Evolutionary conservation across 1,140 invertebrate genomes (phyloP).

Genomic region (Lysiphlebus fabarum): DNA sequence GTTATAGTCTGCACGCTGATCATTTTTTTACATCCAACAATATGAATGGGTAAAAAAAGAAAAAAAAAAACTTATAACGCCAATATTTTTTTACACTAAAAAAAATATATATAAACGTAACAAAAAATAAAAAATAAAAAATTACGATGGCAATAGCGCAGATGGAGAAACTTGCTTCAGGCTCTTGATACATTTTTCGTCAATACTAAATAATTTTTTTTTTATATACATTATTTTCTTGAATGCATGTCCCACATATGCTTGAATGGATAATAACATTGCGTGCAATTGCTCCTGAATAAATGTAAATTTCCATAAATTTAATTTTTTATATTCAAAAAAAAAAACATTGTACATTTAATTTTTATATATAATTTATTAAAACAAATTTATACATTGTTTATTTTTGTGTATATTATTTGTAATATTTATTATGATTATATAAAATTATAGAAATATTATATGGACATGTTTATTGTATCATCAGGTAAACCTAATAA

Average conservation of each 20-base stretch:
- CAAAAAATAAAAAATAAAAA: neutral
- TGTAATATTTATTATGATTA: neutral
- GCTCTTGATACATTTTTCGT: constrained; percentile 24
- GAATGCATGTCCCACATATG: constrained; percentile 51
- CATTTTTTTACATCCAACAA: too few relatives aligned
- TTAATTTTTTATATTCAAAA: too few relatives aligned
- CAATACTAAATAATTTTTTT: constrained; percentile 29
- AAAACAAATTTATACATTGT: neutral
- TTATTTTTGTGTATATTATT: neutral
- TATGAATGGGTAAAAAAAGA: too few relatives aligned
- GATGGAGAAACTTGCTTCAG: constrained; percentile 46
- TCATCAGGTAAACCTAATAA: constrained; percentile 41
- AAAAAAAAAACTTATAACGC: too few relatives aligned
- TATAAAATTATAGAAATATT: neutral
- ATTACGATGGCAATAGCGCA: constrained; percentile 30
- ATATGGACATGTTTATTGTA: neutral
- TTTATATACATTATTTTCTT: constrained; percentile 37
- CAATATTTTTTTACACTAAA: too few relatives aligned
- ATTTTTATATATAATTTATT: too few relatives aligned
- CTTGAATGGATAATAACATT: constrained; percentile 50
- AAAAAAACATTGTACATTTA: too few relatives aligned
- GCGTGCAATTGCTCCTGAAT: constrained; percentile 38
- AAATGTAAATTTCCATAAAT: constrained; percentile 2
- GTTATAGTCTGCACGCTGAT: too few relatives aligned
- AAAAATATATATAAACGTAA: too few relatives aligned